Evolutionary conservation across 2,113 vertebrate genomes (phyloP).

Genomic region (Meriones unguiculatus): DNA sequence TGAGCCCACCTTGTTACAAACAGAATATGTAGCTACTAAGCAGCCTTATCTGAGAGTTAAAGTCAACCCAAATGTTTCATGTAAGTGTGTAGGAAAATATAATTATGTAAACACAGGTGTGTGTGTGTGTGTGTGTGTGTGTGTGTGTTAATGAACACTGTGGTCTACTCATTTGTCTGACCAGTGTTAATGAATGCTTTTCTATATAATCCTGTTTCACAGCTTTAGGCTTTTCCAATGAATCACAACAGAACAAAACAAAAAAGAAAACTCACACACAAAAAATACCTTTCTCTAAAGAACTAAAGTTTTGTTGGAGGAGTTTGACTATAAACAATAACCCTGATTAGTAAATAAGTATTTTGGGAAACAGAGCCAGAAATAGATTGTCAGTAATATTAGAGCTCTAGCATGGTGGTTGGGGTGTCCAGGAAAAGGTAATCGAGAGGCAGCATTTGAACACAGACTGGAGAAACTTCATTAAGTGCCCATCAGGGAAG

Average conservation of each 20-base stretch:
- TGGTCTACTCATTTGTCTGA: background rate
- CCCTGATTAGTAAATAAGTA: background rate
- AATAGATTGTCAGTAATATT: background rate
- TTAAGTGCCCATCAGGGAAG: background rate
- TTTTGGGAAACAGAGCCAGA: background rate
- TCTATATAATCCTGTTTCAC: background rate
- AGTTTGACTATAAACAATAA: background rate
- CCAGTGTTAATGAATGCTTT: background rate
- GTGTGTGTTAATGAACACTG: background rate
- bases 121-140: background rate
- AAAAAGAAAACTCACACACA: background rate
- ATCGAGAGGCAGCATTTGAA: background rate
- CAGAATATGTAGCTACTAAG: background rate
- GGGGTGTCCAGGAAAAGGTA: background rate
- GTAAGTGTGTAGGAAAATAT: background rate
- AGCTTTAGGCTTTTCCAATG: background rate
- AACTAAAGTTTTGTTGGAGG: background rate
- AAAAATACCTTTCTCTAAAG: background rate
- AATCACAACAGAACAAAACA: background rate
- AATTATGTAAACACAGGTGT: background rate
- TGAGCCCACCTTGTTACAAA: background rate
- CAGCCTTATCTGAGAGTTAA: background rate
- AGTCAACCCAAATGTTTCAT: background rate
- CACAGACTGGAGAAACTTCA: background rate
- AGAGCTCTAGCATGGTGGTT: accelerated